A percentile compares a stretch with the other conserved stretches of the same genome.
Conservation (phyloP, 2,113 vertebrate species). For the Dolichotis patagonum region DNA sequence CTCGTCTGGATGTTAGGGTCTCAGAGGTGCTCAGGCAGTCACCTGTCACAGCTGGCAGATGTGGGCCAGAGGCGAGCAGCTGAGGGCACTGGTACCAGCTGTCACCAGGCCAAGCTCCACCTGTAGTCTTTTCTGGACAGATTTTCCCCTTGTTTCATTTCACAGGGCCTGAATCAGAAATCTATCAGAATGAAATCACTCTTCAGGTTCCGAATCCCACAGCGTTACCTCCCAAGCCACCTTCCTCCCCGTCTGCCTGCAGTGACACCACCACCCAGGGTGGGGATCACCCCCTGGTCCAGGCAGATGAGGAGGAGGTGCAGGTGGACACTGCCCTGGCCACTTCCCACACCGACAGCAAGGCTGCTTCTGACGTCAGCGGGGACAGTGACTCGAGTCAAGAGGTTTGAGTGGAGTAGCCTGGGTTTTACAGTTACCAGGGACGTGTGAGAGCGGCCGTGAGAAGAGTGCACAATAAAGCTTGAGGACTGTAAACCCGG, state of each 20-base stretch:
- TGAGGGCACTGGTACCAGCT: neutral
- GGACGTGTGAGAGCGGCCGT: conserved; percentile 61
- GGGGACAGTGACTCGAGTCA: conserved; percentile 92
- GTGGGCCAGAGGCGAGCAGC: neutral
- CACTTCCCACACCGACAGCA: conserved; percentile 79
- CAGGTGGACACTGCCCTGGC: conserved; percentile 90
- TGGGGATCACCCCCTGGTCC: conserved; percentile 87
- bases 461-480: conserved; percentile 80
- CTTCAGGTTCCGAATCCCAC: conserved; percentile 93
- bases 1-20: neutral
- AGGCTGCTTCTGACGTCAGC: conserved; percentile 88
- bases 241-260: conserved; percentile 89
- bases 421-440: conserved; percentile 67
- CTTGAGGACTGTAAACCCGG: conserved; percentile 72
- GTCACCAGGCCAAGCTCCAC: accelerated
- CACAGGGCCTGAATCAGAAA: conserved; percentile 88
- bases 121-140: accelerated
- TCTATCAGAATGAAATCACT: conserved; percentile 88
- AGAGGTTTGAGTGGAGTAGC: conserved; percentile 20
- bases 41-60: neutral
- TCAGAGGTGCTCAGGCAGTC: neutral
- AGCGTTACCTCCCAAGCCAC: conserved; percentile 88
- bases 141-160: neutral
- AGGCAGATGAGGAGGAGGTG: conserved; percentile 92
- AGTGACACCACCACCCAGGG: conserved; percentile 89